Evolutionary conservation across 2,888 invertebrate species (phyloP), one percentile per base, ranked within the genome.

Genomic region (Drosophila nigricruria): DNA sequence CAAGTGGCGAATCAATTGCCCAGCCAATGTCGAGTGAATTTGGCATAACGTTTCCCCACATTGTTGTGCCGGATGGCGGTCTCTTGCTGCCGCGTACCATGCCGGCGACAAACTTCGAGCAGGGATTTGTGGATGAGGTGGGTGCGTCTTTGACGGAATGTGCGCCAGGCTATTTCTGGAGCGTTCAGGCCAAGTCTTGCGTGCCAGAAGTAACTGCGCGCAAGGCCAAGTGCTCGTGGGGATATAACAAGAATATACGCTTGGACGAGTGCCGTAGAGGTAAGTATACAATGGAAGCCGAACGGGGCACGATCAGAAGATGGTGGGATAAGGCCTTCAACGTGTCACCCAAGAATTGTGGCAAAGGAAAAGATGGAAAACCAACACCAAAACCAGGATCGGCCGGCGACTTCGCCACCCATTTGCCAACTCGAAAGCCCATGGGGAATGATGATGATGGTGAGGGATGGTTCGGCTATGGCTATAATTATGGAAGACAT

Each of bases 391-490:
- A 0, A 1, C 14, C 49, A 9, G 49, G 49, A 32, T 32, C 49
- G 0, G 0, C 14, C 14, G 49, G 18, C 18, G 47, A 49, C 47
- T 6, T 18, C 0, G 3, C 12, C n/a, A 49, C 47, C 14, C 50
- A 50, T 50, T 14, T 1, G 2, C 49, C 49, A 30, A 14, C 12
- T 6, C 6, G 3, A 18, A 6, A 0, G 3, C 10, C n/a, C 14
- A 1, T 16, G n/a, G n/a, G n/a, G 0, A 3, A 12, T 5, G 0
- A 0, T 0, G 18, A 10, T 12, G 9, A 0, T n/a, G 42, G 60
- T 2, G 56, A 25, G 6, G 32, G 14, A 1, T 72, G 66, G 66
- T 73, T 5, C 40, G 61, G 66, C 10, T 73, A 73, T n/a, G 66
- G 71, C n/a, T 18, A 42, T 5, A 42, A 53, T 23, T 70, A 23